Percentiles rank a stretch among this genome's conserved stretches.
These are phyloP conservation scores for Alauda arvensis DNA, from an alignment of 2,797 vertebrate genomes.

Conservation along the genomic window DNA sequence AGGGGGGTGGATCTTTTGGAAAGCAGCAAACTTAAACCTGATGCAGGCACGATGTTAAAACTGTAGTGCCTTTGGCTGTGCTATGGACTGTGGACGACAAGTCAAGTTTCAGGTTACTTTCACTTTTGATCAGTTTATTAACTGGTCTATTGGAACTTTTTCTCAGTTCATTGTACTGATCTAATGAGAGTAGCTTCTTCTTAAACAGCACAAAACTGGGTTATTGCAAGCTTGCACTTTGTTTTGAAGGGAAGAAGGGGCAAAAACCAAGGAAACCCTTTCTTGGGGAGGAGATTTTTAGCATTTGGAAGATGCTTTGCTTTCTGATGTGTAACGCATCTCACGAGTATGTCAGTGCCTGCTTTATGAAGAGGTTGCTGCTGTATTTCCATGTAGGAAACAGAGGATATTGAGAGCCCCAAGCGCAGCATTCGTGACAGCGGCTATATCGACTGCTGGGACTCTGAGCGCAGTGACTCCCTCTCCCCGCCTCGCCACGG, in stretches of 20 bases:
- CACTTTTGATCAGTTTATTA: slow-evolving; percentile 21
- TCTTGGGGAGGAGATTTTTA: neutral
- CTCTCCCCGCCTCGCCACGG: slow-evolving; percentile 91
- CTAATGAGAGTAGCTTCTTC: neutral
- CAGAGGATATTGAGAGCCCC: slow-evolving; percentile 88
- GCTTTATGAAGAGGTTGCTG: neutral
- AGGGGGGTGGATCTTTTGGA: neutral
- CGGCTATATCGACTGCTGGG: slow-evolving; percentile 97
- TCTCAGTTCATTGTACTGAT: neutral
- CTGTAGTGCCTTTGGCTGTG: slow-evolving; percentile 11
- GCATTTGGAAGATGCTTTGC: neutral
- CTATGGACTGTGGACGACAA: slow-evolving; percentile 59
- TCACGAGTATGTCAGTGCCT: neutral
- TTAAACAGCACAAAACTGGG: neutral
- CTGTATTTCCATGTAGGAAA: slow-evolving; percentile 76
- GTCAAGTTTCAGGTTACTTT: slow-evolving; percentile 62
- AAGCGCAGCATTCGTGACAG: slow-evolving; percentile 94
- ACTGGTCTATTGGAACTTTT: neutral
- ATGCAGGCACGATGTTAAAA: slow-evolving; percentile 34
- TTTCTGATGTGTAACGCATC: neutral
- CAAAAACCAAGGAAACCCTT: neutral
- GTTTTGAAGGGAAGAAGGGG: neutral
- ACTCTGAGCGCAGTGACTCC: slow-evolving; percentile 94
- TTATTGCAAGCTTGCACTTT: neutral
- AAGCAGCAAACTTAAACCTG: slow-evolving; percentile 9